phyloP scores from a whole-genome alignment of 2,888 invertebrate species.

The Aspidapion aeneum region DNA sequence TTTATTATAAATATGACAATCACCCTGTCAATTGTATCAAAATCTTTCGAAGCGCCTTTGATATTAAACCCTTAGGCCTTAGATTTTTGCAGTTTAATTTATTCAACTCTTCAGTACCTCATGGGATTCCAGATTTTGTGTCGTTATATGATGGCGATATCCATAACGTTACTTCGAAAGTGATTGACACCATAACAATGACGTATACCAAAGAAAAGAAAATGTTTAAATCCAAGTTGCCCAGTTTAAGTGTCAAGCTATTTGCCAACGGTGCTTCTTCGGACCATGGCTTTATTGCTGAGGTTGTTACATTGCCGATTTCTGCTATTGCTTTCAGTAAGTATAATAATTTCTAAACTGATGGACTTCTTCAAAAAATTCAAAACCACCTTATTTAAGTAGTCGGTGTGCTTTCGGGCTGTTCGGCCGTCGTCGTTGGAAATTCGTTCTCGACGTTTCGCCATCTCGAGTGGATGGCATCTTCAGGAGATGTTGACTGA shows the following conservation, averaged over 20 bases:
- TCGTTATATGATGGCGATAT: conserved; percentile 90
- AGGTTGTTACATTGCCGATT: conserved; percentile 91
- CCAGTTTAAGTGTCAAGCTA: conserved; percentile 83
- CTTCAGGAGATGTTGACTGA: too few species aligned
- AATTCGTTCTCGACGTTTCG: too few species aligned
- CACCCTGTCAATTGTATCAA: conserved; percentile 96
- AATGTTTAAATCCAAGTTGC: conserved; percentile 70
- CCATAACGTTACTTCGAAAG: conserved; percentile 75
- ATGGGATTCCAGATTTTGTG: conserved; percentile 80
- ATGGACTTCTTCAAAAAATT: too few species aligned
- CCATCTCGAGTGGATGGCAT: too few species aligned
- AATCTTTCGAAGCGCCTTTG: conserved; percentile 84
- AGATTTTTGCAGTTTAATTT: conserved; percentile 86
- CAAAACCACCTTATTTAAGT: too few species aligned
- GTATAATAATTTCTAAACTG: too few species aligned
- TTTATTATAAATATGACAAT: conserved; percentile 97
- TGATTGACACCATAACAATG: conserved; percentile 70
- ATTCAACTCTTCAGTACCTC: conserved; percentile 81
- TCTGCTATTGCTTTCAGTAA: conserved; percentile 87
- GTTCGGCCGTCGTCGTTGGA: too few species aligned
- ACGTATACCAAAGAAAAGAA: conserved; percentile 68
- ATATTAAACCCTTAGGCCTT: conserved; percentile 86
- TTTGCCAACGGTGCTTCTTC: conserved; percentile 94
- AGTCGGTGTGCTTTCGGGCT: too few species aligned
- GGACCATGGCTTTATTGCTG: conserved; percentile 95